These are phyloP conservation scores for Protomyctophum bolini DNA, from an alignment of 2,113 vertebrate species.

Conservation along the genomic window DNA sequence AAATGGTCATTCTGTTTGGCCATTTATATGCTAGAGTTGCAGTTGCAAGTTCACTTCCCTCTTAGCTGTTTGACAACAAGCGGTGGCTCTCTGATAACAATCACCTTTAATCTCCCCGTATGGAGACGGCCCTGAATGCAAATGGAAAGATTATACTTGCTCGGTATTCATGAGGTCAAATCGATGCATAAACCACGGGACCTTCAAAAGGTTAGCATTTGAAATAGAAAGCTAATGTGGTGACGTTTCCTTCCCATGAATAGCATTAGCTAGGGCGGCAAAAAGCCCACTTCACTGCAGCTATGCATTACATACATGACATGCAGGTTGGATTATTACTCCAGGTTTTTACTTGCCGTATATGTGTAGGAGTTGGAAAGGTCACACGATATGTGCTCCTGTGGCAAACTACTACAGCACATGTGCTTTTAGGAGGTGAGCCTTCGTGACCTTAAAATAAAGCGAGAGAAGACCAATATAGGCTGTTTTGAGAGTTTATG, in stretches of 20 bases:
- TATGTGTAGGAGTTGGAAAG: background rate
- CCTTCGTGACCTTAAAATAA: background rate
- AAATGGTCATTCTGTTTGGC: background rate
- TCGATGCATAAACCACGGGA: conserved; percentile 40
- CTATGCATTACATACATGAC: background rate
- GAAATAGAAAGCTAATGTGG: conserved; percentile 66
- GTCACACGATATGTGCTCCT: background rate
- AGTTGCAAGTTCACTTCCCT: conserved; percentile 1
- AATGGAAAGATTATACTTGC: conserved; percentile 51
- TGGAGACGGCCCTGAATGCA: conserved; percentile 39
- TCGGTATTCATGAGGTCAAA: conserved; percentile 66
- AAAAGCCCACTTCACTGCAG: conserved; percentile 7
- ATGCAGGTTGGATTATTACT: background rate
- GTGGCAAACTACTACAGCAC: too few species aligned
- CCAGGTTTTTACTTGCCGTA: too few species aligned
- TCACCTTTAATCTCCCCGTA: conserved; percentile 27
- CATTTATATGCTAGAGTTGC: conserved; percentile 11
- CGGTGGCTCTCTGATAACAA: conserved; percentile 1
- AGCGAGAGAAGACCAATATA: background rate
- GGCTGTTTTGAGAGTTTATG: background rate
- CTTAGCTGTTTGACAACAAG: conserved; percentile 26
- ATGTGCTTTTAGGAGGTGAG: background rate
- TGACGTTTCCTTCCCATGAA: conserved; percentile 50
- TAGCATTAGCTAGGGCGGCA: conserved; percentile 46
- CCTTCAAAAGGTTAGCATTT: conserved; percentile 61